Evolutionary conservation across 1,140 invertebrate species (phyloP), one percentile per base, ranked within the genome.

Genomic region (Parasteatoda tepidariorum): DNA sequence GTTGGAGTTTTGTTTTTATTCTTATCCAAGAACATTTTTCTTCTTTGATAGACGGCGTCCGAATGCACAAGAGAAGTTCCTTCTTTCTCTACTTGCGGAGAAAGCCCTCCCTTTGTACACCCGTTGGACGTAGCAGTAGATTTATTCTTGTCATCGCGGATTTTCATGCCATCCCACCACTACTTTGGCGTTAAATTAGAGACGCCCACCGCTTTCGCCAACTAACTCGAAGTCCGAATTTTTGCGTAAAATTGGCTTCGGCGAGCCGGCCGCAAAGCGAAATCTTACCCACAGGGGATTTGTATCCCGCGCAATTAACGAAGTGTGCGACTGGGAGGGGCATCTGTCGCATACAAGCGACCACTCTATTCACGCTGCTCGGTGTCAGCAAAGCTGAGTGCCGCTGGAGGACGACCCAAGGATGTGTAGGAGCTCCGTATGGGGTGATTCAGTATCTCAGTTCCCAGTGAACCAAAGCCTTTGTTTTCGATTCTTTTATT

Each of bases 301-400:
- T 82, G 57, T 82, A 70, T 28, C 78, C 78, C 78, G 78, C 78
- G 78, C 78, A 82, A 82, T 82, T 82, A 82, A 67, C 33, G 55
- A 82, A 82, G 66, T 70, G 78, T 61, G 66, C 22, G 78, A 84
- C 78, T 85, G 84, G 70, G 86, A 90, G 92, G 38, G 95, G 89
- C 84, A 95, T 91, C 88, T 95, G 93, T 79, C 92, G 90, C 15
- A 95, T 89, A 81, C 95, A 90, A 89, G 95, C 94, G 89, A 71
- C 67, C 85, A 85, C 70, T 81, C 78, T 66, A 85, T 83, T 48
- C 33, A 68, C 66, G 66, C 38, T 71, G 54, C 61, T 68, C 15
- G 54, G 68, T 62, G 70, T 71, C 70, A 82, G 68, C 31, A 62
- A 83, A 66, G 54, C 38, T 34, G 64, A 61, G 48, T 70, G 30